Base-by-base conservation (phyloP, 2,113 vertebrate species). In the Pygoscelis adeliae region DNA sequence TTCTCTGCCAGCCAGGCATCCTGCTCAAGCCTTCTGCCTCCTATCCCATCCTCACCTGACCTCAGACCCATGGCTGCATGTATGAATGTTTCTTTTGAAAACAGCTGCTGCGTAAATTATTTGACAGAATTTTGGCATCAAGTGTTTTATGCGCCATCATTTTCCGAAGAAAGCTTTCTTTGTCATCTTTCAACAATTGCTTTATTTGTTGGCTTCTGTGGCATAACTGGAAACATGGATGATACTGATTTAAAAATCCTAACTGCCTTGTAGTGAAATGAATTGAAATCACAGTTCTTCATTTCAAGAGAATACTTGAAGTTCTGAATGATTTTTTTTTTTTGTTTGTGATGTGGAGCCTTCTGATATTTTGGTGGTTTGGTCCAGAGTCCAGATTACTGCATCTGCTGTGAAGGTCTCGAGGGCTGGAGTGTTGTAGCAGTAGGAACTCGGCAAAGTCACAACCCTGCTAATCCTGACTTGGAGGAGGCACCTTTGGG, bases 61-160 rank as follows among this genome's bases (percentile, higher is more conserved):
- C 91, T 94, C 81, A 73, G 84, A 55, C 56, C 71, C 82, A 21
- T 50, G 63, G 73, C 53, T 88, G 12, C 55, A 59, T 52, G 21
- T 85, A 66, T 96, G 89, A 96, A 95, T 91, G 81, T 96, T 95
- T 83, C 94, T 85, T 97, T 96, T 96, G 94, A 97, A 95, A 97
- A 89, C 91, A 96, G 94, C 97, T 96, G 93, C 93, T 88, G 94
- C 93, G 91, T 95, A 71, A 95, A 96, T 87, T 97, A 95, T 87
- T 84, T 74, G 93, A 59, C 89, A 94, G 89, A 93, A 90, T 96
- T 95, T 95, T 97, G 95, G 94, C 94, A 90, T 96, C 50, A 12
- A 38, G 32, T 29, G 6, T 85, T 96, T 95, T 70, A 36, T 91
- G 52, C 82, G 58, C 84, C 74, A 89, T 93, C 82, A 25, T 94